These are phyloP conservation scores for Agrilus mali DNA, from an alignment of 2,888 invertebrate species.

Conservation along the genomic window DNA sequence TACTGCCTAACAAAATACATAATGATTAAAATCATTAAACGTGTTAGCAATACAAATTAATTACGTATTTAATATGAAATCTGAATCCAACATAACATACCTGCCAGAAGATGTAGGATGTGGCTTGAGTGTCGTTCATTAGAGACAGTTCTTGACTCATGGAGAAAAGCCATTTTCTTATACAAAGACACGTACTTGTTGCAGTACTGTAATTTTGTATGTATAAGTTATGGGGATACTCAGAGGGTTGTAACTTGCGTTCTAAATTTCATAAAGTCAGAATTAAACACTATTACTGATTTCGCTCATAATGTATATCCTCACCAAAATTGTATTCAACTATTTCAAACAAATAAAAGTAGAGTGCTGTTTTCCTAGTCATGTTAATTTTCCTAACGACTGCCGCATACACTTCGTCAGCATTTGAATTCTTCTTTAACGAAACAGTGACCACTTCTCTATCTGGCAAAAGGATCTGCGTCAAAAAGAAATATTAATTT, in stretches of 20 bases:
- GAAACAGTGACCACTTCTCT: slow-evolving; percentile 80
- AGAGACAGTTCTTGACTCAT: slow-evolving; percentile 54
- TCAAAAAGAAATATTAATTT: slow-evolving; percentile 7
- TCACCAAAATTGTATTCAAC: slow-evolving; percentile 88
- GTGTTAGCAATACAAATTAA: too few species aligned
- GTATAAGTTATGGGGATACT: slow-evolving; percentile 94
- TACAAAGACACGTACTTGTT: slow-evolving; percentile 82
- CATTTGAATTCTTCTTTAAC: slow-evolving; percentile 76
- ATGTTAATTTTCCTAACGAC: slow-evolving; percentile 76
- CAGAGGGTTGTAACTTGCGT: slow-evolving; percentile 82
- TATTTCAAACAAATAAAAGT: slow-evolving; percentile 89
- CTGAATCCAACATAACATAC: slow-evolving; percentile 25
- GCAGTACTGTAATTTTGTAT: slow-evolving; percentile 99
- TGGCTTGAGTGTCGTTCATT: slow-evolving; percentile 54
- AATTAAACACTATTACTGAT: not conserved
- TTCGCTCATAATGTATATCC: slow-evolving; percentile 7
- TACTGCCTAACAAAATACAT: slow-evolving; percentile 50
- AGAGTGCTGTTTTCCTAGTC: slow-evolving; percentile 68
- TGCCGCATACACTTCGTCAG: slow-evolving; percentile 82
- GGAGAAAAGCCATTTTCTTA: slow-evolving; percentile 81
- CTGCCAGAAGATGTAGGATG: slow-evolving; percentile 83
- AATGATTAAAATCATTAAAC: too few species aligned
- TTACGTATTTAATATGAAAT: too few species aligned
- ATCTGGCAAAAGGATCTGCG: slow-evolving; percentile 71
- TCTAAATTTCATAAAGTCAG: slow-evolving; percentile 44